Evolutionary conservation across 1,140 invertebrate genomes (phyloP).

Genomic region (Saccostrea echinata): DNA sequence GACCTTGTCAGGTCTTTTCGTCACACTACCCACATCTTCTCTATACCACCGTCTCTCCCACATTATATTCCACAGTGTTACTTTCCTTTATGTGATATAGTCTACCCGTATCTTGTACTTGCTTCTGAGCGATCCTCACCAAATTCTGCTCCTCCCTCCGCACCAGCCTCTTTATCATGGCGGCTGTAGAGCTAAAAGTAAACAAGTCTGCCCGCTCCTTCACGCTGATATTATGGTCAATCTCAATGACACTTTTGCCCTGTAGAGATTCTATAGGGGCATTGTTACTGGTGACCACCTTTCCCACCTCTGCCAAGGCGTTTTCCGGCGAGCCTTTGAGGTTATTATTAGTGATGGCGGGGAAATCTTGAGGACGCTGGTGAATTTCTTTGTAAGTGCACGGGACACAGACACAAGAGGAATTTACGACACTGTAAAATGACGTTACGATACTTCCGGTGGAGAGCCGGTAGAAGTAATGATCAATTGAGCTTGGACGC

Average conservation of each 20-base stretch:
- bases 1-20: background rate
- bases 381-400: slow-evolving; percentile 73
- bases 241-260: slow-evolving; percentile 76
- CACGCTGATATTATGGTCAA: slow-evolving; percentile 73
- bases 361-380: slow-evolving; percentile 64
- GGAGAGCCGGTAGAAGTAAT: slow-evolving; percentile 68
- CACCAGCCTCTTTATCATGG: slow-evolving; percentile 71
- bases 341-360: slow-evolving; percentile 62
- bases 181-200: slow-evolving; percentile 68
- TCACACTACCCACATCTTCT: slow-evolving; percentile 1
- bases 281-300: slow-evolving; percentile 70
- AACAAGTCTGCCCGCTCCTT: slow-evolving; percentile 70
- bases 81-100: slow-evolving; percentile 74
- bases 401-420: slow-evolving; percentile 74
- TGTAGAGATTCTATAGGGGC: slow-evolving; percentile 70
- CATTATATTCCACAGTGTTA: slow-evolving; percentile 67
- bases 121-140: slow-evolving; percentile 69
- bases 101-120: slow-evolving; percentile 73
- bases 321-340: slow-evolving; percentile 56
- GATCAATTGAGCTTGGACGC: slow-evolving; percentile 62
- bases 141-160: slow-evolving; percentile 71
- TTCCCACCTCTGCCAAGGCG: slow-evolving; percentile 71
- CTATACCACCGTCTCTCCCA: slow-evolving; percentile 68
- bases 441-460: slow-evolving; percentile 73
- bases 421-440: slow-evolving; percentile 74